These are phyloP conservation scores for Hippolais icterina DNA, from an alignment of 2,113 vertebrate genomes.

Conservation along the genomic window DNA sequence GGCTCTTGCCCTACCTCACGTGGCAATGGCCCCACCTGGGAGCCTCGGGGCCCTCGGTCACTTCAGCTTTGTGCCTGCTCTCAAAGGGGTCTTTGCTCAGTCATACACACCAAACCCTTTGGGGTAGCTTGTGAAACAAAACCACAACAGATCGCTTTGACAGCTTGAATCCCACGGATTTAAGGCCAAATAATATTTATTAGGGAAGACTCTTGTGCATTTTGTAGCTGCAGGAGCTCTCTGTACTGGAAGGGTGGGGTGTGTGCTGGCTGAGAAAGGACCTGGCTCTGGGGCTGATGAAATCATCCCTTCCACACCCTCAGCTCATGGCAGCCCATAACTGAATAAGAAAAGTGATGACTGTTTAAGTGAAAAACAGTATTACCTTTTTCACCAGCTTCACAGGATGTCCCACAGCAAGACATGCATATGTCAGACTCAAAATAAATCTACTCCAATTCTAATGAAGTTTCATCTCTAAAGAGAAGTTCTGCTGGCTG, in stretches of 20 bases:
- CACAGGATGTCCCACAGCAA: not conserved
- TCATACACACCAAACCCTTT: fast-evolving
- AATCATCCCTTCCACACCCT: slow-evolving; percentile 52
- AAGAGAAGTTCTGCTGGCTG: not conserved
- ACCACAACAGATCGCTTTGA: too few species aligned
- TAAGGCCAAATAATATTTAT: not conserved
- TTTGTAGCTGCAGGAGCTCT: not conserved
- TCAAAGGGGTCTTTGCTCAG: too few species aligned
- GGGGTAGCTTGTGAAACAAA: not conserved
- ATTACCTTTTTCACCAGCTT: not conserved
- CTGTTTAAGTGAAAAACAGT: not conserved
- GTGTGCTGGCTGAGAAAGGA: not conserved
- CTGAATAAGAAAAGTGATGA: not conserved
- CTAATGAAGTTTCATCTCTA: not conserved
- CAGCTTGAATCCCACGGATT: not conserved
- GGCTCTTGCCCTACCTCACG: not conserved
- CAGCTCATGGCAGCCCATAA: not conserved
- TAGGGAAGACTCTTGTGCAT: not conserved
- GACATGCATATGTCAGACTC: not conserved
- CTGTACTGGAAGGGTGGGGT: not conserved
- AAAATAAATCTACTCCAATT: not conserved
- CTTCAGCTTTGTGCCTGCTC: not conserved
- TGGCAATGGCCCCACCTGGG: not conserved
- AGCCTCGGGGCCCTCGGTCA: fast-evolving
- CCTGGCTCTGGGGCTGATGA: slow-evolving; percentile 18